A percentile compares a stretch with the other conserved stretches of the same genome.
These are phyloP conservation scores for Crambe crambe DNA, from an alignment of 37 sponge, comb jelly and placozoan species.

Conservation along the genomic window DNA sequence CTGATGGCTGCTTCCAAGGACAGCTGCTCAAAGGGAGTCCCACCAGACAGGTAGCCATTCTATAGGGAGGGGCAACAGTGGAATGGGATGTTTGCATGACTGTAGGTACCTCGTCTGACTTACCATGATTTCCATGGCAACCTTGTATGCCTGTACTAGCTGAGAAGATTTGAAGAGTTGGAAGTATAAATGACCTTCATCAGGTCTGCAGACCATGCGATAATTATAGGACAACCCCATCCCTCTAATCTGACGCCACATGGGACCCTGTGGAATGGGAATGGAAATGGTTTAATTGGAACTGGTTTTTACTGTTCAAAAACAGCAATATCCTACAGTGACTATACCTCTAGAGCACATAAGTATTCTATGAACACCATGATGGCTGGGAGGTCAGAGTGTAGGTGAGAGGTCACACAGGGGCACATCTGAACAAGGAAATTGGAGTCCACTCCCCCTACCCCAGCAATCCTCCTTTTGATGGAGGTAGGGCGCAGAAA, in stretches of 20 bases:
- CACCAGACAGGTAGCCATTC: slow-evolving; percentile 61
- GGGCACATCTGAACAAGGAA: slow-evolving; percentile 66
- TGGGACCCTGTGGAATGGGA: slow-evolving; percentile 76
- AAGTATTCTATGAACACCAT: slow-evolving; percentile 83
- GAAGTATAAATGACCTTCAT: slow-evolving; percentile 69
- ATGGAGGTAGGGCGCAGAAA: slow-evolving; percentile 7
- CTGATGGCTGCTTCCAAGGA: slow-evolving; percentile 83
- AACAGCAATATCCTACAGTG: not conserved
- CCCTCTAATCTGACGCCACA: slow-evolving; percentile 96
- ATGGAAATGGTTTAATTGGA: not conserved
- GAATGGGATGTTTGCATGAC: not conserved
- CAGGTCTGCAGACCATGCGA: slow-evolving; percentile 52
- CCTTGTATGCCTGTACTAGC: slow-evolving; percentile 76
- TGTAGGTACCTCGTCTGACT: not conserved
- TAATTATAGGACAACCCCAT: slow-evolving; percentile 94
- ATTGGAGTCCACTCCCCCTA: slow-evolving; percentile 83
- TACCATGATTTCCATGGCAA: slow-evolving; percentile 79
- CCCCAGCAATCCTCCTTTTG: slow-evolving; percentile 48
- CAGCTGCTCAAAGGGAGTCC: slow-evolving; percentile 44
- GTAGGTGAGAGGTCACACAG: slow-evolving; percentile 34
- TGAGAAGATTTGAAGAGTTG: slow-evolving; percentile 75
- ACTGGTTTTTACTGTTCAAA: too few relatives aligned
- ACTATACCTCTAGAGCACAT: slow-evolving; percentile 75
- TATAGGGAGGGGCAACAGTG: not conserved
- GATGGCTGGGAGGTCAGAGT: slow-evolving; percentile 81